Percentiles rank a stretch among this genome's conserved stretches.
Conservation (phyloP, 2,797 vertebrate species). For the Lithobates sylvaticus region DNA sequence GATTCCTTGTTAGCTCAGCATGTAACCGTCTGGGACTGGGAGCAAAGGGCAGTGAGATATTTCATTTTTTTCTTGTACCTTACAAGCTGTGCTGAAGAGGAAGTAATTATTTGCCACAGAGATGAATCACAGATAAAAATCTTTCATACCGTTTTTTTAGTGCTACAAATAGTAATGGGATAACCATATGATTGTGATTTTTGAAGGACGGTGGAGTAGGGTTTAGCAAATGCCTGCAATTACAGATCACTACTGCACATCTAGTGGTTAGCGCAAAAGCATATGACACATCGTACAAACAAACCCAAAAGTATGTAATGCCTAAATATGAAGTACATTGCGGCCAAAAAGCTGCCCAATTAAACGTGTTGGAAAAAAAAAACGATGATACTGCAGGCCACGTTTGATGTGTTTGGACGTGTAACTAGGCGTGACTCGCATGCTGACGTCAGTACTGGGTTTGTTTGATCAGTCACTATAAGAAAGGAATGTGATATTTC, state of each 20-base stretch:
- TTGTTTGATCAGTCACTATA: slow-evolving; percentile 51
- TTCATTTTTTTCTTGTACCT: no score
- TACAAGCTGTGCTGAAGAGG: no score
- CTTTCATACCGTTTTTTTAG: no score
- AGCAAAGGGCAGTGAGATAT: no score
- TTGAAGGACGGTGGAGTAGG: neutral
- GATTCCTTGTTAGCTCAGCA: no score
- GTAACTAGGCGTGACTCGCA: slow-evolving; percentile 13
- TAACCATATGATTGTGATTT: no score
- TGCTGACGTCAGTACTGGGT: slow-evolving; percentile 23
- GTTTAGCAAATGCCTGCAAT: neutral
- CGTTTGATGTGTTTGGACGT: slow-evolving; percentile 41
- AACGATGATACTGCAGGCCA: slow-evolving; percentile 28
- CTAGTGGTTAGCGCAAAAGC: neutral
- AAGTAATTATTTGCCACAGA: no score
- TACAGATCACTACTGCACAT: neutral
- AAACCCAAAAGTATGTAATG: neutral
- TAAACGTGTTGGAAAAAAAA: neutral
- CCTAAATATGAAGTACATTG: neutral
- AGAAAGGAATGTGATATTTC: slow-evolving; percentile 39
- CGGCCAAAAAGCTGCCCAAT: neutral
- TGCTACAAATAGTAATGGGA: no score
- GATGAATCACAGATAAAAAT: no score
- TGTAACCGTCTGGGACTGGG: no score
- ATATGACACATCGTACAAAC: neutral